Evolutionary conservation across 2,888 invertebrate species (phyloP).

Genomic region (Linnaemya vulpina): DNA sequence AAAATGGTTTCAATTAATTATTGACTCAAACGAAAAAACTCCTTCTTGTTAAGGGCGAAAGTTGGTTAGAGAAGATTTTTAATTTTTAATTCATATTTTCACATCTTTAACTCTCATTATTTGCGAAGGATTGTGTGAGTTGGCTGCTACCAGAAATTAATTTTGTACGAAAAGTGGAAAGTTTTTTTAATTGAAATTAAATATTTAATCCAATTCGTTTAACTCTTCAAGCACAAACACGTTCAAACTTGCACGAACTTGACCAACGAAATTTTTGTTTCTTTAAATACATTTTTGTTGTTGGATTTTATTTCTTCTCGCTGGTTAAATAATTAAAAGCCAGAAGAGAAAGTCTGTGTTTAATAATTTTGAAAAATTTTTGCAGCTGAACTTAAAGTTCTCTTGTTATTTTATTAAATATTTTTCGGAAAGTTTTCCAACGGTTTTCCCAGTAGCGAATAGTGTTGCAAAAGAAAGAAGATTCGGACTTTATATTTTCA

Average conservation of each 20-base stretch:
- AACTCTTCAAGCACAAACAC: constrained; percentile 6
- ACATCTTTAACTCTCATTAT: not conserved
- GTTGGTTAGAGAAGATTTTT: not conserved
- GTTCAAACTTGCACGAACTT: not conserved
- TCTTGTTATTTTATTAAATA: too few species aligned
- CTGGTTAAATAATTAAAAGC: not conserved
- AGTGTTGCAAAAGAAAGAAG: too few species aligned
- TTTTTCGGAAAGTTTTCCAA: too few species aligned
- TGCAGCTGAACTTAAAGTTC: too few species aligned
- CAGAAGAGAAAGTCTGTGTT: not conserved
- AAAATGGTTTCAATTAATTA: too few species aligned
- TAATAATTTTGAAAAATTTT: too few species aligned
- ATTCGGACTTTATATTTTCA: too few species aligned
- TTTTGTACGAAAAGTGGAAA: not conserved
- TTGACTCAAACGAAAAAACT: too few species aligned
- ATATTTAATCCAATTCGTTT: constrained; percentile 29
- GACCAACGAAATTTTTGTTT: not conserved
- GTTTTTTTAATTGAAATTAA: constrained; percentile 48
- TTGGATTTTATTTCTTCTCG: not conserved
- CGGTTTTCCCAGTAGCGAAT: too few species aligned
- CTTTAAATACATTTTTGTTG: not conserved
- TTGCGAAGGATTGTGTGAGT: not conserved
- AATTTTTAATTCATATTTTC: not conserved
- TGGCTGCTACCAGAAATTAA: not conserved
- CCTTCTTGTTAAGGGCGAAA: not conserved